Evolutionary conservation across 2,113 vertebrate genomes (phyloP).

Genomic region (Tupaia chinensis): DNA sequence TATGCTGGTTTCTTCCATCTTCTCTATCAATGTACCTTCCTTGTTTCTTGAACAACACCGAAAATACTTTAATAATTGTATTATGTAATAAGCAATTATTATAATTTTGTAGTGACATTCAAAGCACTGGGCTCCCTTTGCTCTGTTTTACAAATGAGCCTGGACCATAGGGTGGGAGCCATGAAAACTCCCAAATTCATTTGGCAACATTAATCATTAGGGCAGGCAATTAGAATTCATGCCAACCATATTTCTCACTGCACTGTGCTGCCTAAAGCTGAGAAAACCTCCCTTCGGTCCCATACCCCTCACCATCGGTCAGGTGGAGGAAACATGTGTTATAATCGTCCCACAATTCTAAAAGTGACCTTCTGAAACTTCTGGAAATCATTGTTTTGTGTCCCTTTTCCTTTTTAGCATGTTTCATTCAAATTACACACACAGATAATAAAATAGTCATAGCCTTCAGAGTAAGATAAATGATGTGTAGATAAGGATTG

Average conservation of each 20-base stretch:
- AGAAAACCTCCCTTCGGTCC: not conserved
- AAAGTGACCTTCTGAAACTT: not conserved
- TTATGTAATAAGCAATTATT: slow-evolving; percentile 69
- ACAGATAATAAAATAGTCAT: not conserved
- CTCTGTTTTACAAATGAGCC: slow-evolving; percentile 59
- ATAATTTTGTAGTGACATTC: slow-evolving; percentile 53
- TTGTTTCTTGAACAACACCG: slow-evolving; percentile 45
- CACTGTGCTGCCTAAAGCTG: not conserved
- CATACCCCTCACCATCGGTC: not conserved
- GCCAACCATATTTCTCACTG: not conserved
- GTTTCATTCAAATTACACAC: slow-evolving; percentile 7
- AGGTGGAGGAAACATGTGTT: not conserved
- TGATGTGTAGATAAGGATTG: not conserved
- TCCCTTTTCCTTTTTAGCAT: not conserved
- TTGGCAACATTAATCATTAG: slow-evolving; percentile 28
- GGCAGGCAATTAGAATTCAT: not conserved
- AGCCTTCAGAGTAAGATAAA: not conserved
- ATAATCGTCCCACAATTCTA: not conserved
- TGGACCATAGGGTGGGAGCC: slow-evolving; percentile 33
- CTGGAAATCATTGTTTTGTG: not conserved
- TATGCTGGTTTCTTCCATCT: not conserved
- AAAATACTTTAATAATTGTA: slow-evolving; percentile 51
- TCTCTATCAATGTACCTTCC: not conserved
- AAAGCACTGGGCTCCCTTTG: slow-evolving; percentile 49
- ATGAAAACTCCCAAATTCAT: slow-evolving; percentile 45